Evolutionary conservation across 2,888 invertebrate species (phyloP).

Genomic region (Dryadula phaetusa): DNA sequence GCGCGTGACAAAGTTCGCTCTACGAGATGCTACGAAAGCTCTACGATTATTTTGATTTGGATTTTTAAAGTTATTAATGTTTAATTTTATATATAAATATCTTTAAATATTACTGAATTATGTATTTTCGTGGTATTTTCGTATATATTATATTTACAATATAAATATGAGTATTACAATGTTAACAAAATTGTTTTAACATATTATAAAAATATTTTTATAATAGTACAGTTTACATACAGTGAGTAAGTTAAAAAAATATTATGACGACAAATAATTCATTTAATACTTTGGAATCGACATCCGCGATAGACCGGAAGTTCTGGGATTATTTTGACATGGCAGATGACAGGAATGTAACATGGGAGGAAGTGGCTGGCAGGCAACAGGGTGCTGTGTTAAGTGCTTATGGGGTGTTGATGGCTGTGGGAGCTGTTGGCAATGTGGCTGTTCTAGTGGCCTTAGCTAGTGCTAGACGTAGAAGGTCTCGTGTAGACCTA

Average conservation of each 20-base stretch:
- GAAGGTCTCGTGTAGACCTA: conserved; percentile 89
- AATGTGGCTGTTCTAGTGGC: conserved; percentile 89
- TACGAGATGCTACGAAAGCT: conserved; percentile 17
- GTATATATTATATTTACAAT: too few relatives aligned
- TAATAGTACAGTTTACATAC: too few relatives aligned
- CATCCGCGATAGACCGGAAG: conserved; percentile 54
- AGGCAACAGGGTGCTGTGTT: conserved; percentile 74
- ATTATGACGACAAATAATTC: conserved; percentile 4
- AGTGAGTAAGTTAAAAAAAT: background rate
- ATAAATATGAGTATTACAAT: too few relatives aligned
- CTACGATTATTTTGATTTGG: background rate
- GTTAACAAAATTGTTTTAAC: too few relatives aligned
- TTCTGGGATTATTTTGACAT: conserved; percentile 74
- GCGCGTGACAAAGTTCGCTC: background rate
- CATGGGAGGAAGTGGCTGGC: conserved; percentile 46
- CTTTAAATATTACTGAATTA: background rate
- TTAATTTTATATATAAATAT: background rate
- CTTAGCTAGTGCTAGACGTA: conserved; percentile 85
- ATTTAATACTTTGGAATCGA: conserved; percentile 16
- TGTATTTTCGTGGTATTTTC: too few relatives aligned
- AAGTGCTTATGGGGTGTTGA: conserved; percentile 85
- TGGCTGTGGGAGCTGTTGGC: conserved; percentile 87
- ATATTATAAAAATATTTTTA: background rate
- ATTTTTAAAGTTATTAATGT: background rate
- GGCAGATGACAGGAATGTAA: conserved; percentile 40